phyloP scores from a whole-genome alignment of 2,797 vertebrate genomes.

The Peromyscus eremicus region DNA sequence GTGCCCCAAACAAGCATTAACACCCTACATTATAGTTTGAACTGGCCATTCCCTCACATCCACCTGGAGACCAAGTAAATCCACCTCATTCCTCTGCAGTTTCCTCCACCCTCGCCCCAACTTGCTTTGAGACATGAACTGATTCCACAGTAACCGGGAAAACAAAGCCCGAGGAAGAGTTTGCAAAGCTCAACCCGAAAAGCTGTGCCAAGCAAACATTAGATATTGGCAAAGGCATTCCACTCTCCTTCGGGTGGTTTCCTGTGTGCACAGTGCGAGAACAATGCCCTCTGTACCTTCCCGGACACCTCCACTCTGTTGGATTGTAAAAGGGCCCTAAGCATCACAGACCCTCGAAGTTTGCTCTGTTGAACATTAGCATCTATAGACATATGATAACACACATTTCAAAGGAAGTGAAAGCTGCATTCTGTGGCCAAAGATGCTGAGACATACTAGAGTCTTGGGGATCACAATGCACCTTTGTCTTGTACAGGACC shows the following conservation, averaged over 20 bases:
- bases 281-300: neutral
- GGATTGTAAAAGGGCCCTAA: neutral
- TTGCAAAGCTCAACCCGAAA: constrained; percentile 62
- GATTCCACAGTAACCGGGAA: constrained; percentile 58
- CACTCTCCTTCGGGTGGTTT: constrained; percentile 24
- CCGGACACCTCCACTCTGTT: neutral
- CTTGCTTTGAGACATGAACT: constrained; percentile 30
- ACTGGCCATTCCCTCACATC: neutral
- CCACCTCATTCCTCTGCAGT: constrained; percentile 7
- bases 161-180: constrained; percentile 65
- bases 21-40: neutral
- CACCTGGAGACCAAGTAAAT: neutral
- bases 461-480: neutral
- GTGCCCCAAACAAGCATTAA: neutral
- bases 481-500: neutral
- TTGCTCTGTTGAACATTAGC: neutral
- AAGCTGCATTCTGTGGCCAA: neutral
- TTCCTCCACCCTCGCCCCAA: constrained; percentile 11
- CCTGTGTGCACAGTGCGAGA: neutral
- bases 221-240: constrained; percentile 60
- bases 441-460: neutral
- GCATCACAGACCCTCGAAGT: neutral
- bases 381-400: neutral
- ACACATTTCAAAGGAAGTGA: neutral
- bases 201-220: constrained; percentile 63